A percentile compares a stretch with the other conserved stretches of the same genome.
Conservation (phyloP, 2,888 invertebrate species). For the Agrotis segetum region DNA sequence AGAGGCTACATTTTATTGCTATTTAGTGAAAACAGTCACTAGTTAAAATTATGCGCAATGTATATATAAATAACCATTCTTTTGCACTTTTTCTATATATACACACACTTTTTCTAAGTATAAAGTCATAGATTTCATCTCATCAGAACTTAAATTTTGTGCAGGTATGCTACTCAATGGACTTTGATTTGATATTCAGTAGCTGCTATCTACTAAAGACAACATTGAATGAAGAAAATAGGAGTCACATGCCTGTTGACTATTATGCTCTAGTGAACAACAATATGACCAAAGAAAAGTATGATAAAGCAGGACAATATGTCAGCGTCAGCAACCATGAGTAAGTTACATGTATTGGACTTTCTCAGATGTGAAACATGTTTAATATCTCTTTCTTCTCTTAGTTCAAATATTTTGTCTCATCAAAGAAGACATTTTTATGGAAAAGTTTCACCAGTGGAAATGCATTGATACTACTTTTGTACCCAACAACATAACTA, state of each 20-base stretch:
- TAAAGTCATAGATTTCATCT: too few relatives aligned
- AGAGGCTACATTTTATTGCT: too few relatives aligned
- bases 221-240: slow-evolving; percentile 19
- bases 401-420: neutral
- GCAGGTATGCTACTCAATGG: slow-evolving; percentile 77
- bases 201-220: slow-evolving; percentile 75
- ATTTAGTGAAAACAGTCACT: too few relatives aligned
- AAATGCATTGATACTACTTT: neutral
- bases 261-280: slow-evolving; percentile 65
- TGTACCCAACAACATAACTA: neutral
- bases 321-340: slow-evolving; percentile 53
- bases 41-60: too few relatives aligned
- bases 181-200: slow-evolving; percentile 77
- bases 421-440: neutral
- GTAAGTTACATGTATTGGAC: slow-evolving; percentile 66
- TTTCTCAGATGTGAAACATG: neutral
- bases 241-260: slow-evolving; percentile 37
- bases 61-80: too few relatives aligned
- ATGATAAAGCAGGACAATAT: slow-evolving; percentile 47
- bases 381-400: neutral
- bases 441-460: neutral
- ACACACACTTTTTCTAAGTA: too few relatives aligned
- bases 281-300: slow-evolving; percentile 58
- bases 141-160: slow-evolving; percentile 3
- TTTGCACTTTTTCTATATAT: too few relatives aligned